Evolutionary conservation across 1,140 invertebrate genomes (phyloP), one percentile per base, ranked within the genome.

Genomic region (Lamellibrachia luymesi): DNA sequence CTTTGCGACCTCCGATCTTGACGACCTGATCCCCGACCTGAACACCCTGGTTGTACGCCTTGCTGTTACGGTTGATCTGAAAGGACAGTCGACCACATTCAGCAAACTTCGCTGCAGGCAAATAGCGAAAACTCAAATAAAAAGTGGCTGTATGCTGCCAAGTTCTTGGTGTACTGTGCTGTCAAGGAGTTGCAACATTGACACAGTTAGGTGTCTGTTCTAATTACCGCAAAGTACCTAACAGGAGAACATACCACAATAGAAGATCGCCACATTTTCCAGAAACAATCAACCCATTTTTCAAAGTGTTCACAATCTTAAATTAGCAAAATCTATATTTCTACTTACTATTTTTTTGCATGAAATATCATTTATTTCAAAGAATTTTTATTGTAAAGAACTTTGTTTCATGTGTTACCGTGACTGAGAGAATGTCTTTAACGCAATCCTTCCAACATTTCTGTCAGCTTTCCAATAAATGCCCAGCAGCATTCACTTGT

Each of bases 61-160:
- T 96, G 92, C 96, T 96, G 94, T 96, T 96, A 13, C 95, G 95
- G 94, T 96, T 96, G 13, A 96, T 95, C 96, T 96, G 94, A 90
- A 93, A 93, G 10, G 6, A 80, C 64, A 22, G 6, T 6, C 2
- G 64, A 17, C 8, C 64, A 22, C 13, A 80, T 80, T 80, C 13
- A 80, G 64, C 25, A 80, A 10, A 80, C 64, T 80, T 80, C 17
- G 64, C 52, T 56, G 52, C 52, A 8, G 52, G 52, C 6, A 80
- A 22, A 10, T 80, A 1, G 64, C 64, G 17, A 80, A 80, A 80
- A 80, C 7, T 22, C 2, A 80, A 80, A 80, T 80, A 17, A 17
- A 80, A 80, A 80, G 17, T 22, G 17, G 64, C 64, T 22, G 8
- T 80, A 38, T 38, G 64, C 13, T 56, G 52, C 52, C 52, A 56